Percentiles rank a stretch among this genome's conserved stretches.
phyloP scores from a whole-genome alignment of 2,113 vertebrate genomes.

The Sterna hirundo region DNA sequence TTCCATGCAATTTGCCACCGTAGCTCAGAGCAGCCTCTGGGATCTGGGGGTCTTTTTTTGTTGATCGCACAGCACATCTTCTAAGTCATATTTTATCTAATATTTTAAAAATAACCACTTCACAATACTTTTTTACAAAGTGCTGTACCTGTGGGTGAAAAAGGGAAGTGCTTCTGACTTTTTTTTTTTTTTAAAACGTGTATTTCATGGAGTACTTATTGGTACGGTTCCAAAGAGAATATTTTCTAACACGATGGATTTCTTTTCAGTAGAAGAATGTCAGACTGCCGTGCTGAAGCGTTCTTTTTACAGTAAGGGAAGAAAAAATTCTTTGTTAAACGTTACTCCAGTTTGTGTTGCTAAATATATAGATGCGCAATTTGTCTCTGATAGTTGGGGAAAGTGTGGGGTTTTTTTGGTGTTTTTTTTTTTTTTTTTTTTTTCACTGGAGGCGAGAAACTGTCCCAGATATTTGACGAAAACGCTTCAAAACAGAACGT shows the following conservation, averaged over 20 bases:
- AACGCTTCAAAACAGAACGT: neutral
- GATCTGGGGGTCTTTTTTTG: neutral
- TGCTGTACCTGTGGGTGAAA: neutral
- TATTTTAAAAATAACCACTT: neutral
- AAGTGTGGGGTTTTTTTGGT: neutral
- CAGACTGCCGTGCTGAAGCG: neutral
- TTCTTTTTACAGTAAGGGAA: neutral
- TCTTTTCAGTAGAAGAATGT: neutral
- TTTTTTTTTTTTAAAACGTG: neutral
- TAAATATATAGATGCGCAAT: neutral
- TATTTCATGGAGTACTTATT: neutral
- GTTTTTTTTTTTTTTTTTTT: neutral
- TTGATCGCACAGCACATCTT: neutral
- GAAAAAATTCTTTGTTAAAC: conserved; percentile 2
- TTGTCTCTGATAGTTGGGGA: neutral
- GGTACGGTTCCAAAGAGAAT: neutral
- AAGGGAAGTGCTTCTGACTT: neutral
- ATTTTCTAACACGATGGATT: neutral
- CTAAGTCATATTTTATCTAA: rapidly evolving
- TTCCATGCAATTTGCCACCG: neutral
- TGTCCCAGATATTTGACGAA: conserved; percentile 31
- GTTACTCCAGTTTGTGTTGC: conserved; percentile 24
- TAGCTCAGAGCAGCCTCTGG: neutral
- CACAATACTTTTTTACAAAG: neutral
- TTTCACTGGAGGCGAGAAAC: conserved; percentile 2